A percentile compares a stretch with the other conserved stretches of the same genome.
These are phyloP conservation scores for Eurystomus gularis DNA, from an alignment of 2,113 vertebrate genomes.

Conservation along the genomic window DNA sequence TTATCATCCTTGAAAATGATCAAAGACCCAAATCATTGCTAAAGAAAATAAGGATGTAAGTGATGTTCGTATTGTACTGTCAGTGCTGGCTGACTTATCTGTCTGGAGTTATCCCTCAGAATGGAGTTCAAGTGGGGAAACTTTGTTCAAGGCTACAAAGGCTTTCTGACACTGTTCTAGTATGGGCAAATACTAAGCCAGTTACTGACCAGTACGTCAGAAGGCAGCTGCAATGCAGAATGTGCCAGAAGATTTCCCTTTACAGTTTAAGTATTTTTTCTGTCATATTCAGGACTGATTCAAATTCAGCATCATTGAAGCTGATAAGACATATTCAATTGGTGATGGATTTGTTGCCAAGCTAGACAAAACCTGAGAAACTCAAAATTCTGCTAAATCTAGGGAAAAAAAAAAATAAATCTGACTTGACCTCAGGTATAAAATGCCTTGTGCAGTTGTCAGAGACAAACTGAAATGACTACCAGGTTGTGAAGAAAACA, in stretches of 20 bases:
- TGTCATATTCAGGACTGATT: neutral
- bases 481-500: neutral
- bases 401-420: neutral
- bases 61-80: neutral
- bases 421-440: neutral
- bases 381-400: neutral
- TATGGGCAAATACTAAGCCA: neutral
- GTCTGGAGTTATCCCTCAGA: neutral
- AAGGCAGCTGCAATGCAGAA: neutral
- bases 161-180: neutral
- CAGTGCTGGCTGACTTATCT: neutral
- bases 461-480: neutral
- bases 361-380: neutral
- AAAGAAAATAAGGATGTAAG: neutral
- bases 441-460: neutral
- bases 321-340: neutral
- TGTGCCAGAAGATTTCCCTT: neutral
- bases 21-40: neutral
- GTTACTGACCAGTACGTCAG: neutral
- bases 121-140: neutral
- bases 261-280: neutral
- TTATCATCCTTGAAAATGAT: neutral
- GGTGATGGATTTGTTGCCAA: neutral
- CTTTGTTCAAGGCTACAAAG: neutral
- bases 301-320: neutral